Base-by-base conservation (phyloP, 1,140 invertebrate species). In the Trachelipus rathkii region DNA sequence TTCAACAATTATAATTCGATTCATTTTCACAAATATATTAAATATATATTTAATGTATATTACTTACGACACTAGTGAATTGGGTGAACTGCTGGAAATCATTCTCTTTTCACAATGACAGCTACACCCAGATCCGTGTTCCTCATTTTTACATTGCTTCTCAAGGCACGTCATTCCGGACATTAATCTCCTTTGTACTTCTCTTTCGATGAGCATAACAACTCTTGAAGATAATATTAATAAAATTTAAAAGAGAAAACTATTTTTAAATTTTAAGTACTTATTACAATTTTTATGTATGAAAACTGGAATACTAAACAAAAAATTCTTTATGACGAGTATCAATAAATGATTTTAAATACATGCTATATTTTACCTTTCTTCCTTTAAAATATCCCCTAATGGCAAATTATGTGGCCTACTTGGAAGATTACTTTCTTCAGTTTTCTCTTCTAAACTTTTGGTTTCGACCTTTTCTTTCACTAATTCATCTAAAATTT, bases 151-250 rank as follows among this genome's bases (percentile, higher is more conserved):
- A 74, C 83, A 78, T 6, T 33, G 33, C 11, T 84, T 84, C 75
- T 82, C 77, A 80, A 85, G 84, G 74, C 72, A 67, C 13, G 74
- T 73, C 33, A 80, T 71, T 70, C 85, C 84, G 71, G 86, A 84
- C 79, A 85, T 82, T 76, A 86, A 81, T 60, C 85, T 80, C 60
- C 84, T 78, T 72, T 86, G 85, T 13, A 86, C 85, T 81, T 86
- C 85, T 45, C 84, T 84, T 75, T 86, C 85, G 19, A 86, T 85
- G 19, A 86, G 78, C 44, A 79, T 79, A 72, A 85, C 85, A 24
- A 86, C 83, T 77, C 81, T 81, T 75, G 43, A 72, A 70, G 71
- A 43, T 10, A 73, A 69, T 9, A 53, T 21, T 7, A 13, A 21
- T 24, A 13, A 50, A 15, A 15, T 68, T 45, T 23, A 4, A 23